Base-by-base conservation (phyloP, 92 coral and sea anemone species). In the Epizoanthus rinbou region DNA sequence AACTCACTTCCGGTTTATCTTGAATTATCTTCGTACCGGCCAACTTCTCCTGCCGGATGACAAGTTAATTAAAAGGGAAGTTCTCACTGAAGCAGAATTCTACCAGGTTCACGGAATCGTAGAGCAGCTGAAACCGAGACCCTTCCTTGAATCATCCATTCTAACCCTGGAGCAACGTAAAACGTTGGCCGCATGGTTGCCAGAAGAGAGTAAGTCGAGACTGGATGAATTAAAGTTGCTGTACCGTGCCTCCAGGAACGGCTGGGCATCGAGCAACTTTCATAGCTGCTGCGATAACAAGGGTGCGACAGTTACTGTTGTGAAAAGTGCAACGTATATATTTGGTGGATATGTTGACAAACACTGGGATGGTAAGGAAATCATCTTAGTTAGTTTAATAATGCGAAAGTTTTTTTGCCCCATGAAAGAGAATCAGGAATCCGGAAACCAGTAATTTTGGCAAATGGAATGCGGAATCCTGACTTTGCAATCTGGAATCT, bases 91-190 rank as follows among this genome's bases (percentile, higher is more conserved):
- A 62, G 94, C 97, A 7, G 83, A 84, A 72, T 93, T 88, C 74
- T 93, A 93, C 68, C 97, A 93, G 60, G 80, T 93, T 5, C 85
- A 80, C 57, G 94, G 91, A 22, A 90, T 93, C n/a, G 57, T 85
- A 8, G 82, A 91, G 45, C 82, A 88, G 76, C 66, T 88, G n/a
- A 68, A 73, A 70, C 73, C 86, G 15, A 57, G 69, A 31, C 93
- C 88, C 7, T 90, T 82, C 56, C 59, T 17, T 19, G 80, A 79
- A 39, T 86, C 93, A 1, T n/a, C 18, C n/a, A 86, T 90, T 39
- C 81, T 90, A 25, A 83, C 88, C n/a, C 23, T 65, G 50, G 85
- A 84, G 58, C 86, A 87, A 41, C 73, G 86, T 11, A 37, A 85
- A 56, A 85, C 62, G 43, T n/a, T 85, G 64, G 81, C 65, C 16